Percentiles rank a stretch among this genome's conserved stretches.
phyloP scores from a whole-genome alignment of 2,888 invertebrate genomes.

The Tupiocoris notatus region DNA sequence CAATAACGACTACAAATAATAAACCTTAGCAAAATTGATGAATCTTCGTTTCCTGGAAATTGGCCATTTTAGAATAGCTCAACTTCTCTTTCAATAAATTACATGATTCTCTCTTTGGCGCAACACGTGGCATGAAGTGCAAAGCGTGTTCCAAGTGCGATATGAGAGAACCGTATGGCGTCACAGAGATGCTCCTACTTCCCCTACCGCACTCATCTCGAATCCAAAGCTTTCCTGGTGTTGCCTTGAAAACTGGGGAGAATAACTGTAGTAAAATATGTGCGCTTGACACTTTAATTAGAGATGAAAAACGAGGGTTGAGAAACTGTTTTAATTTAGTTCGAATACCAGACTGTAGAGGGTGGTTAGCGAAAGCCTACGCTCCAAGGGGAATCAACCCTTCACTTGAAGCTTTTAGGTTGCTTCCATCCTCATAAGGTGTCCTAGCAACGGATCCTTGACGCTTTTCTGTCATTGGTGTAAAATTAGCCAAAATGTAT shows the following conservation, averaged over 20 bases:
- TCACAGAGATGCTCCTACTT: not conserved
- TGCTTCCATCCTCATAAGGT: too few relatives aligned
- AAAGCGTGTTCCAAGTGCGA: not conserved
- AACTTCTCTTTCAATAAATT: not conserved
- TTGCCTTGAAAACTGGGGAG: not conserved
- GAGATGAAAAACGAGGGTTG: slow-evolving; percentile 55
- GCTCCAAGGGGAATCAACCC: not conserved
- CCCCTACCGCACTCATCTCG: not conserved
- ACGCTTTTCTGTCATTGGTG: too few relatives aligned
- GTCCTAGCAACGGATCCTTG: too few relatives aligned
- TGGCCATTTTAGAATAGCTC: not conserved
- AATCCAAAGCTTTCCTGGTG: not conserved
- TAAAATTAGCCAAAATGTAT: too few relatives aligned
- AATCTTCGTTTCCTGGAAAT: not conserved
- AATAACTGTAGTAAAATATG: slow-evolving; percentile 53
- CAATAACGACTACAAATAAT: too few relatives aligned
- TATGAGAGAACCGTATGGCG: not conserved
- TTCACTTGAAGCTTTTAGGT: too few relatives aligned
- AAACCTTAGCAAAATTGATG: too few relatives aligned
- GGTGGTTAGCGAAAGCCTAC: not conserved
- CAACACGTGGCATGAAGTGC: not conserved
- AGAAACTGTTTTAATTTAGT: slow-evolving; percentile 54
- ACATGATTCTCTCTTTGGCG: not conserved
- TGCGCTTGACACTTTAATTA: slow-evolving; percentile 55
- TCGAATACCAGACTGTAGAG: slow-evolving; percentile 8